A percentile compares a stretch with the other conserved stretches of the same genome.
Evolutionary conservation across 2,113 vertebrate species (phyloP).

Genomic region (Camelus bactrianus): DNA sequence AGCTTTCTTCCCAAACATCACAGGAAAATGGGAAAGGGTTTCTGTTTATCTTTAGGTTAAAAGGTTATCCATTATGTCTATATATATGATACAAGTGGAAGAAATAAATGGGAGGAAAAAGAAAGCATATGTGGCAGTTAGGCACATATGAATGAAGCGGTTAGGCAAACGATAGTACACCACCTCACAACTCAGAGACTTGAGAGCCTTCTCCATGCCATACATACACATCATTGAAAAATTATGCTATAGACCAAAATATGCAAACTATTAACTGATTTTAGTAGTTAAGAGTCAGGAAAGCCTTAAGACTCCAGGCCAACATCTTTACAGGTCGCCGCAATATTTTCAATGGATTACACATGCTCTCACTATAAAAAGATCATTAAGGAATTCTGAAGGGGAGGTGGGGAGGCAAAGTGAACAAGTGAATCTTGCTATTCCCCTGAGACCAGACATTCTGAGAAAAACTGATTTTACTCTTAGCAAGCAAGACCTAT

Average conservation of each 20-base stretch:
- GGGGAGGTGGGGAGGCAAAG: not conserved
- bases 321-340: not conserved
- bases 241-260: not conserved
- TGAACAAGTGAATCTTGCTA: not conserved
- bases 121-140: not conserved
- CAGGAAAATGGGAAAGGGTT: not conserved
- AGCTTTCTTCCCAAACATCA: slow-evolving; percentile 27
- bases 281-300: not conserved
- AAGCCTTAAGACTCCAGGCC: not conserved
- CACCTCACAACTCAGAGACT: not conserved
- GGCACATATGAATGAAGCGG: not conserved
- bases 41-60: slow-evolving; percentile 37
- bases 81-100: not conserved
- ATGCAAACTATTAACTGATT: slow-evolving; percentile 28
- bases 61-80: not conserved
- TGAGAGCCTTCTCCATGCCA: not conserved
- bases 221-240: not conserved
- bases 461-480: not conserved
- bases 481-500: not conserved
- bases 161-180: not conserved
- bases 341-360: slow-evolving; percentile 23
- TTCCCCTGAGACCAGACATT: not conserved
- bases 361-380: slow-evolving; percentile 22
- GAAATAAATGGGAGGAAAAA: not conserved
- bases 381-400: not conserved